Evolutionary conservation across 2,888 invertebrate species (phyloP).

Genomic region (Rhagonycha fulva): DNA sequence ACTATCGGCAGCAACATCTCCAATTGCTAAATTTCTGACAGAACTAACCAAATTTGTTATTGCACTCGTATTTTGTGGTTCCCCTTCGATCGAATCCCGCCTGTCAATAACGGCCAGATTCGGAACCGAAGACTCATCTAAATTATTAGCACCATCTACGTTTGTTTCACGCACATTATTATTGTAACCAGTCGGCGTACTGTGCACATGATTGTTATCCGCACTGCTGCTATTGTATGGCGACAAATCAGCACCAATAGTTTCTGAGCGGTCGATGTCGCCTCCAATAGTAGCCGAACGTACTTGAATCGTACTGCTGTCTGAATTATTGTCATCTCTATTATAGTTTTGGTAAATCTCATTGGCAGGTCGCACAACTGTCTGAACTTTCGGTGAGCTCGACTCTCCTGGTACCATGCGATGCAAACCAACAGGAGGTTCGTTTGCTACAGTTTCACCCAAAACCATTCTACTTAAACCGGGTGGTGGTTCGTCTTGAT

Average conservation of each 20-base stretch:
- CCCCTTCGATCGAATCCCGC: slow-evolving; percentile 47
- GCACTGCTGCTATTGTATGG: slow-evolving; percentile 22
- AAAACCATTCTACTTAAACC: slow-evolving; percentile 69
- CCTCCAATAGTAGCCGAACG: slow-evolving; percentile 55
- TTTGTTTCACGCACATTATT: slow-evolving; percentile 56
- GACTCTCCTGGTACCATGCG: slow-evolving; percentile 68
- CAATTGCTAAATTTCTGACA: slow-evolving; percentile 50
- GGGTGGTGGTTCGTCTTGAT: slow-evolving; percentile 63
- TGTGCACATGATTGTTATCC: slow-evolving; percentile 15
- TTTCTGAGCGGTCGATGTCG: slow-evolving; percentile 48
- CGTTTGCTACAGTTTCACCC: slow-evolving; percentile 50
- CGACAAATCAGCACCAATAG: slow-evolving; percentile 42
- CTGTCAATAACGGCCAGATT: slow-evolving; percentile 23
- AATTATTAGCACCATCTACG: slow-evolving; percentile 55
- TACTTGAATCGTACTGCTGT: slow-evolving; percentile 37
- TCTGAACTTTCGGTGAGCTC: slow-evolving; percentile 53
- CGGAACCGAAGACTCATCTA: slow-evolving; percentile 23
- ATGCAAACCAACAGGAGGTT: slow-evolving; percentile 61
- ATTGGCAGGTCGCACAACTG: slow-evolving; percentile 5
- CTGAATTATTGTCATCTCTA: background rate
- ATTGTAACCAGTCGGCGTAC: slow-evolving; percentile 22
- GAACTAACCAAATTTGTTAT: slow-evolving; percentile 43
- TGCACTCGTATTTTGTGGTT: slow-evolving; percentile 37
- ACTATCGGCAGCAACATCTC: slow-evolving; percentile 46
- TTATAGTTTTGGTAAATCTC: background rate